These are phyloP conservation scores for Drosophila niveifrons DNA, from an alignment of 2,888 invertebrate species.

Conservation along the genomic window DNA sequence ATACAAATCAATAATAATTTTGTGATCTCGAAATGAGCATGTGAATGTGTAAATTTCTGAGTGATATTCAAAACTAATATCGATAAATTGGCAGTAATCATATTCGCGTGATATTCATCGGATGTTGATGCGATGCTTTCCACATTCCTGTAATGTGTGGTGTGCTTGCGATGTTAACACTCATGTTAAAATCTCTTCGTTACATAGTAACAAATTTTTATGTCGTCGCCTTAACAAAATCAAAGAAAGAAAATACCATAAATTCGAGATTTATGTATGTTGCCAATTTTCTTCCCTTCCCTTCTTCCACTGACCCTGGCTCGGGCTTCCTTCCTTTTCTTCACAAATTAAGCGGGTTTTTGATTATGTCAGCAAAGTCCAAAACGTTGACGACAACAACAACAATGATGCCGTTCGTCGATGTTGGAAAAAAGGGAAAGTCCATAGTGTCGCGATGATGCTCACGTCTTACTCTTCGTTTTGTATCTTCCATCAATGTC, in stretches of 20 bases:
- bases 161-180: slow-evolving; percentile 61
- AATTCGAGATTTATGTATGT: slow-evolving; percentile 53
- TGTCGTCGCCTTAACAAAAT: slow-evolving; percentile 28
- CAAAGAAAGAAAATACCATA: slow-evolving; percentile 43
- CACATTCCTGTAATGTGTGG: not conserved
- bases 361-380: slow-evolving; percentile 68
- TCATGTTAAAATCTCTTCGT: slow-evolving; percentile 61
- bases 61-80: too few relatives aligned
- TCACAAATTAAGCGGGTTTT: slow-evolving; percentile 37
- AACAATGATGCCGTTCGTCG: slow-evolving; percentile 20
- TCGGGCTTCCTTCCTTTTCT: slow-evolving; percentile 23
- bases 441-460: slow-evolving; percentile 55
- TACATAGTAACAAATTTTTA: slow-evolving; percentile 21
- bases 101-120: slow-evolving; percentile 41
- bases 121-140: slow-evolving; percentile 8
- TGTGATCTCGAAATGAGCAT: not conserved
- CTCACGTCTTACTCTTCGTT: slow-evolving; percentile 33
- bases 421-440: slow-evolving; percentile 74
- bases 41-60: not conserved
- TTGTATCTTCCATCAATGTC: not conserved
- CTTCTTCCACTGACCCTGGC: not conserved
- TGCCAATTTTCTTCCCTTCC: slow-evolving; percentile 48
- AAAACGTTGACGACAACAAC: slow-evolving; percentile 17
- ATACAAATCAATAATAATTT: not conserved
- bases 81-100: not conserved